A percentile compares a stretch with the other conserved stretches of the same genome.
Conservation (phyloP, 2,888 invertebrate species). For the Globia sparganii region DNA sequence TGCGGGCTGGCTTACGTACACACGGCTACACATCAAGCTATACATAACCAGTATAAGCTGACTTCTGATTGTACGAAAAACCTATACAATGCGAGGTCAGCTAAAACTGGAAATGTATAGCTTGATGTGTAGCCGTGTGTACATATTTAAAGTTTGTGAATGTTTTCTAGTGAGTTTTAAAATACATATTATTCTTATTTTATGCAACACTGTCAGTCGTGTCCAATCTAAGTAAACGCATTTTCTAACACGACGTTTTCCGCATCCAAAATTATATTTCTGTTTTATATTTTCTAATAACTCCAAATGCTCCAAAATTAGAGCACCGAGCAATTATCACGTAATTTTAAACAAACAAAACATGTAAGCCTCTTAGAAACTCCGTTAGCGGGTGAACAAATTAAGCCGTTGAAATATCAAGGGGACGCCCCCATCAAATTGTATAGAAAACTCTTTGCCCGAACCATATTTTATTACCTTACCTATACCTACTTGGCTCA, state of each 20-base stretch:
- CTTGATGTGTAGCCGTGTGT: too few relatives aligned
- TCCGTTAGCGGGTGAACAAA: conserved; percentile 40
- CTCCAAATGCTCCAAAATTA: conserved; percentile 19
- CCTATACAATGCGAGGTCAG: too few relatives aligned
- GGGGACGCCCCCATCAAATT: conserved; percentile 52
- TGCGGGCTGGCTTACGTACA: too few relatives aligned
- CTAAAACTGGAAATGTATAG: too few relatives aligned
- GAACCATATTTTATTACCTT: conserved; percentile 50
- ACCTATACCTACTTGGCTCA: conserved; percentile 11
- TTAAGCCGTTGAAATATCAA: conserved; percentile 55
- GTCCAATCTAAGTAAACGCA: too few relatives aligned
- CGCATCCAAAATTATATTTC: not conserved
- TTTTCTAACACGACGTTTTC: not conserved
- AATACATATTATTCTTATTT: not conserved
- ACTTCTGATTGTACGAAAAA: too few relatives aligned
- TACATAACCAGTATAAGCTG: too few relatives aligned
- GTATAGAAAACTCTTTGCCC: conserved; percentile 52
- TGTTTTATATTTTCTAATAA: not conserved
- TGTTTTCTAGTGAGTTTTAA: too few relatives aligned
- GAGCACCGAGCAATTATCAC: conserved; percentile 52
- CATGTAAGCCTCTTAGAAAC: conserved; percentile 60
- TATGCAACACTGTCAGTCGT: too few relatives aligned
- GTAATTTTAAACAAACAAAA: conserved; percentile 59
- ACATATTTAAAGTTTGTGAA: too few relatives aligned
- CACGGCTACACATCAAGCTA: too few relatives aligned